Evolutionary conservation across 2,797 vertebrate genomes (phyloP).

Genomic region (Leptodactylus fallax): DNA sequence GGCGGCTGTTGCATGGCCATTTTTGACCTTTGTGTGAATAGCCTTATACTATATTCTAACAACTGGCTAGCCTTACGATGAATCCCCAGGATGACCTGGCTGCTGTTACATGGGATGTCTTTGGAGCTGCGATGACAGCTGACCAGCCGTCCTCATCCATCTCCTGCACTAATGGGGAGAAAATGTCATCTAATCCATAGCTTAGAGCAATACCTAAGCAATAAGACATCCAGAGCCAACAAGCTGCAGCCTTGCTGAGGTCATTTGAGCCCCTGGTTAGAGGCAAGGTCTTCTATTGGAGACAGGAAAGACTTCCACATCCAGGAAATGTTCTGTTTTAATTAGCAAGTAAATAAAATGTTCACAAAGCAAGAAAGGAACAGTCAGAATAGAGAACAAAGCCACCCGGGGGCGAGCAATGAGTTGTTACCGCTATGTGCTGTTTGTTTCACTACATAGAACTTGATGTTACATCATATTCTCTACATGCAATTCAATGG

Average conservation of each 20-base stretch:
- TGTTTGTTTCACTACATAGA: not conserved
- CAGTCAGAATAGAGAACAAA: slow-evolving; percentile 5
- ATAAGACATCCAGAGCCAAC: not conserved
- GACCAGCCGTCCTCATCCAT: not conserved
- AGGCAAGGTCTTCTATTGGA: not conserved
- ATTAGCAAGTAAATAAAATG: slow-evolving; percentile 39
- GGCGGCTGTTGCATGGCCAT: no score
- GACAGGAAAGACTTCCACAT: slow-evolving; percentile 41
- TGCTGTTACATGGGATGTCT: not conserved
- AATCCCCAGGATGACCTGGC: not conserved
- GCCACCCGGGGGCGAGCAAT: not conserved
- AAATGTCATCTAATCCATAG: slow-evolving; percentile 8
- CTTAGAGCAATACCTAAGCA: not conserved
- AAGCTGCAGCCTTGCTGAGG: not conserved
- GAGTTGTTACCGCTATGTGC: not conserved
- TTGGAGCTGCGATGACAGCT: not conserved
- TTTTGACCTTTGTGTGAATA: not conserved
- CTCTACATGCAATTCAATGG: no score
- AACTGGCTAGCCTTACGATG: not conserved
- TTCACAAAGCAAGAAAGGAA: slow-evolving; percentile 28
- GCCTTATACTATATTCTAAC: no score
- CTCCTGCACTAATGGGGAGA: not conserved
- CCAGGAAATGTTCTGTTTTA: slow-evolving; percentile 46
- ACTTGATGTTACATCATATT: no score
- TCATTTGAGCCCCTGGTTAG: slow-evolving; percentile 4